Base-by-base conservation (phyloP, 2,797 vertebrate genomes). In the Scleropages formosus region DNA sequence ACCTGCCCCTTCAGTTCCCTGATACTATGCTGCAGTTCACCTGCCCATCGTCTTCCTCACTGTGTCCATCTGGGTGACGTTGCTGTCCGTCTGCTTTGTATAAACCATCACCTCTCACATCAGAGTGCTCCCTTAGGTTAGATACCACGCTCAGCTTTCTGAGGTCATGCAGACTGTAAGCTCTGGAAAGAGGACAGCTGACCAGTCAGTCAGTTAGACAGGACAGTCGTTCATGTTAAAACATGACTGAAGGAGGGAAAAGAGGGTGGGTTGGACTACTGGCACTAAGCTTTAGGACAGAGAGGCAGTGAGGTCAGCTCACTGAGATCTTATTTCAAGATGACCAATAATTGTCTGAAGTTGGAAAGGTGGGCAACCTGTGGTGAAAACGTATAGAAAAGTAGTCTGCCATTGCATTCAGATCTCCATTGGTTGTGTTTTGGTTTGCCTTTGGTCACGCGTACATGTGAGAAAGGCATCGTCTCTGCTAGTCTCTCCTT, bases 401-500 rank as follows among this genome's bases (percentile, higher is more conserved):
- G 58, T 59, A 51, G 49, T 66, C 49, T 73, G 62, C 70, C 63
- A 59, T 67, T 77, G 62, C 64, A 60, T 73, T 39, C 51, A 75
- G 51, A 65, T 31, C 20, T 39, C 27, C 53, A 22, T 26, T 53
- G 46, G 56, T 60, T 72, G 53, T 56, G 24, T 59, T 59, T 39
- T 20, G 31, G 39, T 60, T 72, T 72, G 53, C 53, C 70, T 72
- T 72, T 46, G 56, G 27, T 61, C 70, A 58, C 56, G 39, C 15
- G 87, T 84, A 87, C 82, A 85, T 82, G 84, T 71, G 69, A 82
- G 78, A 87, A 85, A 88, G 46, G 73, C 62, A 61, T 60, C 66
- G 10, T 60, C 70, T 53, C 31, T 39, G 60, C 26, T 65, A 75
- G 69, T 71, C 75, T 77, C 68, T 31, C 73, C 70, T 78, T 74